These are phyloP conservation scores for Chloroclysta siterata DNA, from an alignment of 2,888 invertebrate species.

Conservation along the genomic window DNA sequence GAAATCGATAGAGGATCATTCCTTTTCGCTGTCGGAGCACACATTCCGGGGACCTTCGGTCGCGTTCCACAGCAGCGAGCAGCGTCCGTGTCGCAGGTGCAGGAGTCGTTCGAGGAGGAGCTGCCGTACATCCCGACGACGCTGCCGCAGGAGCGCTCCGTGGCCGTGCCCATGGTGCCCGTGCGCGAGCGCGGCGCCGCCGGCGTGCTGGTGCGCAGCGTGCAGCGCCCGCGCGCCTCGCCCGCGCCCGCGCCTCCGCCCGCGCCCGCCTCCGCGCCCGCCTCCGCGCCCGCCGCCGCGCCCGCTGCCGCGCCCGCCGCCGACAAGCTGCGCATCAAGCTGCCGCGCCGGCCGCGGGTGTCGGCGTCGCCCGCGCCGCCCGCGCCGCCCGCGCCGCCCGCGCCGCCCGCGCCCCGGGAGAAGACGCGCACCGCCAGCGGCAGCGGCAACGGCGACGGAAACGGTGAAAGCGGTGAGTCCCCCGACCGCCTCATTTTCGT, in stretches of 20 bases:
- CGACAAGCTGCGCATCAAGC: constrained; percentile 69
- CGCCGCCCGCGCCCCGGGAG: constrained; percentile 47
- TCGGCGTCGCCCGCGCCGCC: constrained; percentile 30
- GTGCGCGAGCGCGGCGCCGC: constrained; percentile 80
- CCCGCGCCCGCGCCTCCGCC: constrained; percentile 75
- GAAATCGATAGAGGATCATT: too few relatives aligned
- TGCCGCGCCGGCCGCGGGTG: constrained; percentile 67
- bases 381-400: constrained; percentile 35
- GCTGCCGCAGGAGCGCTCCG: constrained; percentile 92
- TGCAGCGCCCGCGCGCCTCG: constrained; percentile 86
- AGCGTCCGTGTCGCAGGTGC: constrained; percentile 58
- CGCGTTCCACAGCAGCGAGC: too few relatives aligned
- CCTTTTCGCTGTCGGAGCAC: not conserved
- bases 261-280: constrained; percentile 43
- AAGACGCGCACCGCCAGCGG: constrained; percentile 46
- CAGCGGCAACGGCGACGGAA: constrained; percentile 43
- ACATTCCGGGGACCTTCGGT: too few relatives aligned
- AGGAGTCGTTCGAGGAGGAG: constrained; percentile 94
- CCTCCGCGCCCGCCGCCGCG: constrained; percentile 47
- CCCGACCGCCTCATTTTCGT: not conserved
- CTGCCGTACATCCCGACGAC: constrained; percentile 96
- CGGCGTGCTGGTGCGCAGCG: constrained; percentile 70
- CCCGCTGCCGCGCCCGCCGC: constrained; percentile 49
- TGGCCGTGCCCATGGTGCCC: constrained; percentile 92
- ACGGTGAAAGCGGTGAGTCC: constrained; percentile 59